phyloP scores from a whole-genome alignment of 2,888 invertebrate genomes.

The Aleiodes testaceus region DNA sequence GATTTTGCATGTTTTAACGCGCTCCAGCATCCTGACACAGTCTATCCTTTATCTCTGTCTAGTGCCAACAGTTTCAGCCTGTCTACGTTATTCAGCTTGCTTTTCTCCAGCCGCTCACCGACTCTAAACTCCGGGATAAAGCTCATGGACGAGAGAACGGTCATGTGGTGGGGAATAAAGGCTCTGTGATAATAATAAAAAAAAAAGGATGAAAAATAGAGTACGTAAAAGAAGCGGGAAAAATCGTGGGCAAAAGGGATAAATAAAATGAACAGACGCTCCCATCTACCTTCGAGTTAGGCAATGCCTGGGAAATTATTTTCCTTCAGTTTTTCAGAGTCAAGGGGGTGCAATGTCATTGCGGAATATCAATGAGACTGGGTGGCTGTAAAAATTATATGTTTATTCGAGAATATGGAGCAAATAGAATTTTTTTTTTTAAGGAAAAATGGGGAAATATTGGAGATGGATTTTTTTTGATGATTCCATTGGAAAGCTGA shows the following conservation, averaged over 20 bases:
- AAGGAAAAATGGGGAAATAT: too few species aligned
- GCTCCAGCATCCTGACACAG: constrained; percentile 43
- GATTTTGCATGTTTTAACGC: constrained; percentile 71
- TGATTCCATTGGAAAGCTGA: too few species aligned
- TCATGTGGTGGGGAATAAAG: constrained; percentile 45
- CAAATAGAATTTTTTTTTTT: too few species aligned
- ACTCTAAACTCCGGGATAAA: constrained; percentile 42
- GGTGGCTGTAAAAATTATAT: constrained; percentile 4
- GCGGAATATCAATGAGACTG: constrained; percentile 54
- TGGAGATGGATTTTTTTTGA: too few species aligned
- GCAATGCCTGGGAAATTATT: constrained; percentile 60
- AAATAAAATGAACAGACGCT: constrained; percentile 15
- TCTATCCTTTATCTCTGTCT: constrained; percentile 37
- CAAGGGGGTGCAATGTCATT: constrained; percentile 48
- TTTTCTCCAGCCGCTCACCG: constrained; percentile 50
- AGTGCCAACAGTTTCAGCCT: constrained; percentile 45
- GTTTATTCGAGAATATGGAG: neutral
- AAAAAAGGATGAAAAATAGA: neutral
- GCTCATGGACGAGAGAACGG: constrained; percentile 46
- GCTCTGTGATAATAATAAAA: constrained; percentile 40
- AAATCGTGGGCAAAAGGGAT: constrained; percentile 21
- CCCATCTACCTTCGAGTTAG: constrained; percentile 25
- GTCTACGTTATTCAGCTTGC: constrained; percentile 55
- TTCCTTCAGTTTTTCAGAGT: constrained; percentile 62
- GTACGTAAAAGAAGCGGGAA: neutral